phyloP scores from a whole-genome alignment of 2,113 vertebrate species.

The Argyrosomus japonicus region DNA sequence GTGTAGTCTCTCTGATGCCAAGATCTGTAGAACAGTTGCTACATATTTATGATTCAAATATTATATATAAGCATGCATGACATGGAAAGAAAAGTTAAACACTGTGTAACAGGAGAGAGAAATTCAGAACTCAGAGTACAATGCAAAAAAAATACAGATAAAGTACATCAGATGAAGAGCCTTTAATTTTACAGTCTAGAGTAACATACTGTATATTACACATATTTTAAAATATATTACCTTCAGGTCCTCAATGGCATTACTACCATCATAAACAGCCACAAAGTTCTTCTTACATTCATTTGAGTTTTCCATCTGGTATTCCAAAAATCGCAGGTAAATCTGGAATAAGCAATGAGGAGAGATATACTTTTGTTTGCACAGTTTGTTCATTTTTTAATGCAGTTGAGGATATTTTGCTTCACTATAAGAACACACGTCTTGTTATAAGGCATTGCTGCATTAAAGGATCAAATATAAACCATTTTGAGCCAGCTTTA shows the following conservation, averaged over 20 bases:
- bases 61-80: neutral
- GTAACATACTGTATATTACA: neutral
- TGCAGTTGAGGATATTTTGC: neutral
- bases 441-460: neutral
- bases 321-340: constrained; percentile 94
- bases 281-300: constrained; percentile 99
- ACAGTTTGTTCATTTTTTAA: neutral
- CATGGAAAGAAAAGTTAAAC: constrained; percentile 17
- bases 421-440: neutral
- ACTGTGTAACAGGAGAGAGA: constrained; percentile 10
- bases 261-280: constrained; percentile 96
- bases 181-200: neutral
- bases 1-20: constrained; percentile 56
- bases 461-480: constrained; percentile 24
- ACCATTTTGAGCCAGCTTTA: neutral
- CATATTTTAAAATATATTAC: constrained; percentile 52
- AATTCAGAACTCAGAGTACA: constrained; percentile 7
- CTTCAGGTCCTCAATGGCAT: constrained; percentile 95
- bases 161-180: neutral
- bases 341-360: constrained; percentile 83
- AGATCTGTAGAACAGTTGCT: constrained; percentile 62
- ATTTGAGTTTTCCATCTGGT: constrained; percentile 98
- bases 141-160: neutral
- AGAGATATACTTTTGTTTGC: neutral
- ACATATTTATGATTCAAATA: constrained; percentile 9